phyloP scores from a whole-genome alignment of 2,888 invertebrate genomes.

The Polydrusus pterygomalis region DNA sequence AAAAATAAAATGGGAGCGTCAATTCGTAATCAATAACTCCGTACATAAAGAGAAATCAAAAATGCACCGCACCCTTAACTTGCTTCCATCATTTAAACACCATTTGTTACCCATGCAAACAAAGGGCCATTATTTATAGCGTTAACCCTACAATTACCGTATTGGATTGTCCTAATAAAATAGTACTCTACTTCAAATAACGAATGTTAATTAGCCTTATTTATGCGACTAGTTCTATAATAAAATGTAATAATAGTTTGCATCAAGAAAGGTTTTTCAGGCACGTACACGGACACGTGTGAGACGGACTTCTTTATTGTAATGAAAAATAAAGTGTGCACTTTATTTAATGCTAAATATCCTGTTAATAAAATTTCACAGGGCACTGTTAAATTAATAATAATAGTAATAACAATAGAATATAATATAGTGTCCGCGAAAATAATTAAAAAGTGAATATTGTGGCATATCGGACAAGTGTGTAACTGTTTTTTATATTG shows the following conservation, averaged over 20 bases:
- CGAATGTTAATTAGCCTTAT: slow-evolving; percentile 6
- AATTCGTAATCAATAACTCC: slow-evolving; percentile 20
- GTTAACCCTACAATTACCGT: slow-evolving; percentile 48
- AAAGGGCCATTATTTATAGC: slow-evolving; percentile 51
- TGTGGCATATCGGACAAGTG: no score
- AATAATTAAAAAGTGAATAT: no score
- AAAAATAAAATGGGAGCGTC: slow-evolving; percentile 19
- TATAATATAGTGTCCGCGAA: no score
- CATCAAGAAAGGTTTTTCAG: not conserved
- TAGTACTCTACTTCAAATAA: slow-evolving; percentile 27
- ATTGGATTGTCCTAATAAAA: slow-evolving; percentile 51
- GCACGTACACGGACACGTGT: not conserved
- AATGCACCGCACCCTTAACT: slow-evolving; percentile 48
- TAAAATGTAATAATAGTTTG: slow-evolving; percentile 14
- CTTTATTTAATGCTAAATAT: not conserved
- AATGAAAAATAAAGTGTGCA: no score
- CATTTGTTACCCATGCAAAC: slow-evolving; percentile 49
- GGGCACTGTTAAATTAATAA: no score
- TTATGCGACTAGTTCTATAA: slow-evolving; percentile 1
- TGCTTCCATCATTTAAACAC: slow-evolving; percentile 47
- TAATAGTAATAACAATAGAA: no score
- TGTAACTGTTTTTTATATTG: no score
- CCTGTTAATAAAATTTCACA: no score
- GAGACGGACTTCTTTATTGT: not conserved
- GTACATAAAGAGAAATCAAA: slow-evolving; percentile 42